phyloP scores from a whole-genome alignment of 2,888 invertebrate genomes.

The Antheraea yamamai region DNA sequence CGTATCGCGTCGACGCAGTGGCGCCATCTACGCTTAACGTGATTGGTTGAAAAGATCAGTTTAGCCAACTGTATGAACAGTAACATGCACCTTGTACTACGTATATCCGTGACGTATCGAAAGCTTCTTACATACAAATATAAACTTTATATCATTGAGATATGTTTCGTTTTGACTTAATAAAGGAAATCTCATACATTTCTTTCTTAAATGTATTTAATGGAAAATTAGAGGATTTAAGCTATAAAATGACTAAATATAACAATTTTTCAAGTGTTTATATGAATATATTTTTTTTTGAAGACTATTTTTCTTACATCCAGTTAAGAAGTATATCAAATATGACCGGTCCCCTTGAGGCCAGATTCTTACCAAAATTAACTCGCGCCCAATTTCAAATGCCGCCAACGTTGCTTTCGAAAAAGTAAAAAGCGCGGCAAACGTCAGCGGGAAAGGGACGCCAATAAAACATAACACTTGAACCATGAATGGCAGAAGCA shows the following conservation, averaged over 20 bases:
- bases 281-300: constrained; percentile 49
- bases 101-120: constrained; percentile 74
- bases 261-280: constrained; percentile 35
- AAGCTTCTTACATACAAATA: constrained; percentile 34
- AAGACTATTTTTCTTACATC: constrained; percentile 46
- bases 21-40: constrained; percentile 71
- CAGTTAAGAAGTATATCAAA: constrained; percentile 78
- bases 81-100: constrained; percentile 68
- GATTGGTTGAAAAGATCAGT: constrained; percentile 65
- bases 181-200: constrained; percentile 60
- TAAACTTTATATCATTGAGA: constrained; percentile 25
- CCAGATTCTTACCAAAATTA: constrained; percentile 70
- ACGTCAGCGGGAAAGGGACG: constrained; percentile 76
- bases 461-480: constrained; percentile 77
- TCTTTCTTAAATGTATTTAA: constrained; percentile 65
- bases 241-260: constrained; percentile 45
- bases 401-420: constrained; percentile 77
- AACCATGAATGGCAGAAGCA: constrained; percentile 54
- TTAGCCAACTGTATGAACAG: constrained; percentile 59
- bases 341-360: constrained; percentile 70
- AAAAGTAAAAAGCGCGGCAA: constrained; percentile 78
- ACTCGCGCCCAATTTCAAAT: constrained; percentile 79
- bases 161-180: constrained; percentile 40
- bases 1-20: constrained; percentile 72
- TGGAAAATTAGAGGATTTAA: constrained; percentile 51